Evolutionary conservation across 2,113 vertebrate species (phyloP).

Genomic region (Rallus limicola): DNA sequence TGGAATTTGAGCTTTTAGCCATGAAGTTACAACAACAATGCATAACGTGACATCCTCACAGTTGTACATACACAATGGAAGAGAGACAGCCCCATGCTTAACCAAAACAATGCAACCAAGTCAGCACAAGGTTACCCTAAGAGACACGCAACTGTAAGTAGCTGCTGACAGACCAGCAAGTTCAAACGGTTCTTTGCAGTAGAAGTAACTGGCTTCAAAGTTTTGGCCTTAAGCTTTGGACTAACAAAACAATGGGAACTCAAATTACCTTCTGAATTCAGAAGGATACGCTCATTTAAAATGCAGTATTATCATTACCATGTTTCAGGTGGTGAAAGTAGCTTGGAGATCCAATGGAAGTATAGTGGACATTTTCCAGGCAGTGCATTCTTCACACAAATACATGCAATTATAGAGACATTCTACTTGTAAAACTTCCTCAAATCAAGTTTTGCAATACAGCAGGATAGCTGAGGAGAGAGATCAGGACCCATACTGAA

Average conservation of each 20-base stretch:
- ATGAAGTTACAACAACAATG: slow-evolving; percentile 59
- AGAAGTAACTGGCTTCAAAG: slow-evolving; percentile 4
- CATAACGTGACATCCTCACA: slow-evolving; percentile 48
- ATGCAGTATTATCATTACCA: neutral
- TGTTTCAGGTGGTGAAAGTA: neutral
- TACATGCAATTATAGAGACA: slow-evolving; percentile 59
- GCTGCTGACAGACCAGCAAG: neutral
- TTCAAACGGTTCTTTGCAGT: neutral
- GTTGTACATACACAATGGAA: slow-evolving; percentile 51
- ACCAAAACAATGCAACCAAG: slow-evolving; percentile 30
- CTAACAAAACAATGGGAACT: neutral
- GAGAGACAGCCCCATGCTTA: slow-evolving; percentile 24
- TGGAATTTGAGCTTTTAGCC: slow-evolving; percentile 9
- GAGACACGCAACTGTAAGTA: neutral
- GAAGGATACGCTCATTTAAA: neutral
- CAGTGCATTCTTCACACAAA: slow-evolving; percentile 56
- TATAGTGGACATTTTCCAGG: slow-evolving; percentile 1
- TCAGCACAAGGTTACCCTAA: neutral
- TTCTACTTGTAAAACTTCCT: slow-evolving; percentile 52
- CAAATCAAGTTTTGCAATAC: slow-evolving; percentile 37
- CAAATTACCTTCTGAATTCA: neutral
- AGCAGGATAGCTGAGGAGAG: slow-evolving; percentile 41
- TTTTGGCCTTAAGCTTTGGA: slow-evolving; percentile 43
- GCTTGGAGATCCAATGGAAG: neutral
- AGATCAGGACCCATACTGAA: slow-evolving; percentile 43